These are phyloP conservation scores for Anagyrus pseudococci DNA, from an alignment of 2,888 invertebrate genomes.

Conservation along the genomic window DNA sequence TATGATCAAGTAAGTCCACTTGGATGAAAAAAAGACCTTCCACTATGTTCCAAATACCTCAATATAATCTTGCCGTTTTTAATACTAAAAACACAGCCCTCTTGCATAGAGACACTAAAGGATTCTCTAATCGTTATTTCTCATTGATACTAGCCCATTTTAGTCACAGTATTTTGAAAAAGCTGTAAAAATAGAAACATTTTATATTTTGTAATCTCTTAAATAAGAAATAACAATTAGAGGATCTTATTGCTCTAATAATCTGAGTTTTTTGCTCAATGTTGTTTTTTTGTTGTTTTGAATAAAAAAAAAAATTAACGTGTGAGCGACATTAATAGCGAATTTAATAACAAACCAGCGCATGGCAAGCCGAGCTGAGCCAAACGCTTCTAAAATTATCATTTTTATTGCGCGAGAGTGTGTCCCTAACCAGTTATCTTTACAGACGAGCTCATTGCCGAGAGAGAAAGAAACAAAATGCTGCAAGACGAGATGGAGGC, in stretches of 20 bases:
- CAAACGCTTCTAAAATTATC: constrained; percentile 21
- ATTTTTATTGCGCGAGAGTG: constrained; percentile 41
- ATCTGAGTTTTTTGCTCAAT: constrained; percentile 26
- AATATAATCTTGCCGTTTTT: constrained; percentile 12
- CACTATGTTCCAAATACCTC: constrained; percentile 18
- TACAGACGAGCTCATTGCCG: constrained; percentile 94
- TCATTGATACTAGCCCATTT: background rate
- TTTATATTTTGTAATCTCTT: too few relatives aligned
- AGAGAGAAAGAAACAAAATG: constrained; percentile 94
- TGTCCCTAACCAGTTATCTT: constrained; percentile 62
- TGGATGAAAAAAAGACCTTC: constrained; percentile 19
- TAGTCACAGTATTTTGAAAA: background rate
- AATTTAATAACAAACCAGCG: constrained; percentile 28
- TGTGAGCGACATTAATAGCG: constrained; percentile 4
- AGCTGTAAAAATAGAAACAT: too few relatives aligned
- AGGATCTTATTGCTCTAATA: constrained; percentile 11
- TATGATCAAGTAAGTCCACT: constrained; percentile 21
- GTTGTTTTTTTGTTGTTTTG: constrained; percentile 21
- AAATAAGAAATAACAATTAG: constrained; percentile 12
- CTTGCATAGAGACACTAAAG: background rate
- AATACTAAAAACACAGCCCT: constrained; percentile 29
- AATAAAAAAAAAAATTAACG: constrained; percentile 14
- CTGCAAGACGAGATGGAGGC: constrained; percentile 98
- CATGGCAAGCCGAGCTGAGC: constrained; percentile 19
- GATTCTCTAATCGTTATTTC: constrained; percentile 6